phyloP scores from a whole-genome alignment of 2,113 vertebrate genomes.

The Phocoena phocoena region DNA sequence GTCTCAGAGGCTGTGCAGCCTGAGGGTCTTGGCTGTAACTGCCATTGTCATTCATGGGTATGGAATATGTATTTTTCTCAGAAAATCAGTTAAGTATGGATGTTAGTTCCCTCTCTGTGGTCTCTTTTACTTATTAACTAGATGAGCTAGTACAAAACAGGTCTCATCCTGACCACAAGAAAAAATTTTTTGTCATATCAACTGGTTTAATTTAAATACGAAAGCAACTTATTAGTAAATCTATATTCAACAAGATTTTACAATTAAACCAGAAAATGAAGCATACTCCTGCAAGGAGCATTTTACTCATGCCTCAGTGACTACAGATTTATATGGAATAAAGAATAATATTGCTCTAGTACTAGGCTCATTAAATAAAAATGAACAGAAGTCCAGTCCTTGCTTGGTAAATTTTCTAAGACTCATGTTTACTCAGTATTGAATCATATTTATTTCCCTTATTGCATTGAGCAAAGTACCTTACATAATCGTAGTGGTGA shows the following conservation, averaged over 20 bases:
- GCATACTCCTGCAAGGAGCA: background rate
- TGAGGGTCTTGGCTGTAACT: background rate
- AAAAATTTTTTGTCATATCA: background rate
- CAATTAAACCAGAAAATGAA: background rate
- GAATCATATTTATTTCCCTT: slow-evolving; percentile 16
- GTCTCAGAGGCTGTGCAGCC: background rate
- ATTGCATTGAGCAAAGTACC: background rate
- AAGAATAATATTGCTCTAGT: background rate
- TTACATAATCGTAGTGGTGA: background rate
- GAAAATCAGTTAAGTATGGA: background rate
- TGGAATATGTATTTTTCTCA: background rate
- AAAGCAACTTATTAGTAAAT: slow-evolving; percentile 2
- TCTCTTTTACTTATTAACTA: slow-evolving; percentile 17
- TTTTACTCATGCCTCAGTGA: background rate
- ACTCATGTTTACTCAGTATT: background rate
- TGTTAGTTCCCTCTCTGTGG: background rate
- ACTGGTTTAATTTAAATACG: slow-evolving; percentile 20
- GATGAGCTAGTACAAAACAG: background rate
- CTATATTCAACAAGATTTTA: background rate
- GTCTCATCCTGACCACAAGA: background rate
- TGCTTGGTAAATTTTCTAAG: background rate
- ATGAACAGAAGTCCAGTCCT: background rate
- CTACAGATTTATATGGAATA: background rate
- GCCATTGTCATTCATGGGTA: background rate
- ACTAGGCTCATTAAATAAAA: slow-evolving; percentile 7